These are phyloP conservation scores for Sebastes vulpes DNA, from an alignment of 2,797 vertebrate genomes.

Conservation along the genomic window DNA sequence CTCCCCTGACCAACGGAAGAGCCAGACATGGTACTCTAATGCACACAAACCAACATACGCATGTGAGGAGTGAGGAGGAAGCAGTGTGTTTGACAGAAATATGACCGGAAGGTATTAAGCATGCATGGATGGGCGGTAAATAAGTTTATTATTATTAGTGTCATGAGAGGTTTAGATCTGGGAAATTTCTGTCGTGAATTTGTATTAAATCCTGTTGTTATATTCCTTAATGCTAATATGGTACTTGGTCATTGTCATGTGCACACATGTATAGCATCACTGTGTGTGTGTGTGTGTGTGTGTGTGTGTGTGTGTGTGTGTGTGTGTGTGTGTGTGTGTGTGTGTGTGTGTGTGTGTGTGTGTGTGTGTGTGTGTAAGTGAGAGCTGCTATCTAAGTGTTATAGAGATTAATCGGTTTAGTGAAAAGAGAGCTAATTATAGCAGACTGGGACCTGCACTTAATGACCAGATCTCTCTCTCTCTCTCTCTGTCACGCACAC, in stretches of 20 bases:
- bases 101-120: background rate
- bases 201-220: background rate
- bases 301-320: too few species aligned
- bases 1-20: background rate
- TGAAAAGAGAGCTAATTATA: conserved; percentile 73
- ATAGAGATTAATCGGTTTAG: conserved; percentile 75
- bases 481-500: background rate
- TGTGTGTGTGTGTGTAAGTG: conserved; percentile 1
- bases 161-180: background rate
- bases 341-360: too few species aligned
- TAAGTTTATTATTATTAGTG: background rate
- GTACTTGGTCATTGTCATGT: background rate
- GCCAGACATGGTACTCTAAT: background rate
- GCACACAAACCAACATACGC: background rate
- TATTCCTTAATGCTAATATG: background rate
- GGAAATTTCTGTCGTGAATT: background rate
- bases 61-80: background rate
- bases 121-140: background rate
- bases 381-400: conserved; percentile 38
- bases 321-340: too few species aligned
- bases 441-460: conserved; percentile 45
- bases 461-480: background rate
- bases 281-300: background rate
- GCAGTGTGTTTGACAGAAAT: background rate
- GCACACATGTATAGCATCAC: background rate